phyloP scores from a whole-genome alignment of 2,888 invertebrate species.

The Pasiphila rectangulata region DNA sequence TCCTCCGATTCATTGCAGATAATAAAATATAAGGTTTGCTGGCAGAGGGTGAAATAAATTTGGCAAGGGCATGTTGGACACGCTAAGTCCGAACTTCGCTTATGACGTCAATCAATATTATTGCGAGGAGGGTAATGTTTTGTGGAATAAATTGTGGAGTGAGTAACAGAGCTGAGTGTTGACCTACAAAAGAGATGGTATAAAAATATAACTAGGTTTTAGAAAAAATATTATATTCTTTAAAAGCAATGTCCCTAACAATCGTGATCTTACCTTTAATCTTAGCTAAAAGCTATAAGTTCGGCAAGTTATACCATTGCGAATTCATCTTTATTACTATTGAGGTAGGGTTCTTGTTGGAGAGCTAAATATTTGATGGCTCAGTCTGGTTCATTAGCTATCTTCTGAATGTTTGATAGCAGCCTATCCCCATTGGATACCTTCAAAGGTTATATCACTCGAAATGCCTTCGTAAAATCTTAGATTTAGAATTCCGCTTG shows the following conservation, averaged over 20 bases:
- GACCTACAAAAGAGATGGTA: too few relatives aligned
- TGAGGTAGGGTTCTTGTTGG: background rate
- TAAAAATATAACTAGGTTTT: too few relatives aligned
- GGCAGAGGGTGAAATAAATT: constrained; percentile 1
- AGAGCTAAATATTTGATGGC: constrained; percentile 4
- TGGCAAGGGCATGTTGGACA: too few relatives aligned
- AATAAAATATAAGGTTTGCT: constrained; percentile 6
- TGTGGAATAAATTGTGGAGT: background rate
- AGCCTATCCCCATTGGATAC: constrained; percentile 15
- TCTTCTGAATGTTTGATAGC: constrained; percentile 48
- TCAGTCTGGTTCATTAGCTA: constrained; percentile 44
- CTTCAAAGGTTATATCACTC: background rate
- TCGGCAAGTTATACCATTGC: background rate
- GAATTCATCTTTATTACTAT: background rate
- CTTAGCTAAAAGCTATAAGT: too few relatives aligned
- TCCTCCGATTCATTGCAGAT: constrained; percentile 1
- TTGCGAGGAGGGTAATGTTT: background rate
- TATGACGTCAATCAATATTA: too few relatives aligned
- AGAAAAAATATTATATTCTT: too few relatives aligned
- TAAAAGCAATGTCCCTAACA: too few relatives aligned
- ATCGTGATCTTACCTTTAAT: too few relatives aligned
- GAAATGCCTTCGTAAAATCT: background rate
- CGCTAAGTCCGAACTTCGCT: too few relatives aligned
- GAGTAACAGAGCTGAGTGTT: too few relatives aligned
- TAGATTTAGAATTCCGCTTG: background rate